phyloP scores from a whole-genome alignment of 2,888 invertebrate species.

The Argynnis bischoffii region DNA sequence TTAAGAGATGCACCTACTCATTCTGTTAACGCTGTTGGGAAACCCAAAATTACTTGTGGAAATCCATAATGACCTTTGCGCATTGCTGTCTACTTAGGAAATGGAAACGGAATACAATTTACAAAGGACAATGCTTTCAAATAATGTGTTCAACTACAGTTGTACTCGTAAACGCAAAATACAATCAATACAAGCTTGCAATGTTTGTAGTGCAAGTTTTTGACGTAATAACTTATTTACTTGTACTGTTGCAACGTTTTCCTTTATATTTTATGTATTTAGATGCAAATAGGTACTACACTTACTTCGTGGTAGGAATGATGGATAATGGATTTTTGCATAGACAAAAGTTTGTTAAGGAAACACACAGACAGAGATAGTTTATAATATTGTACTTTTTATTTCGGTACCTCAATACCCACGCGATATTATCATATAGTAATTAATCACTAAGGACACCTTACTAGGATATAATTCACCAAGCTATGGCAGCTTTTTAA shows the following conservation, averaged over 20 bases:
- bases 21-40: conserved; percentile 32
- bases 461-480: no score
- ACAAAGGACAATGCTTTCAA: conserved; percentile 41
- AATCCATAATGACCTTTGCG: conserved; percentile 54
- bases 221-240: neutral
- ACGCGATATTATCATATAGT: no score
- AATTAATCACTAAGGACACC: no score
- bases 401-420: no score
- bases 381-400: no score
- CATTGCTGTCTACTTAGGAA: conserved; percentile 56
- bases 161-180: conserved; percentile 18
- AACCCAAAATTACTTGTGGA: conserved; percentile 57
- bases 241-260: no score
- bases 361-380: no score
- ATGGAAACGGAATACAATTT: conserved; percentile 54
- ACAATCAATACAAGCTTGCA: neutral
- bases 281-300: neutral
- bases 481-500: neutral
- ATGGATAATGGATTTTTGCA: no score
- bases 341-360: no score
- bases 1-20: conserved; percentile 26
- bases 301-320: neutral
- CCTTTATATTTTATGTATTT: no score
- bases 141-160: conserved; percentile 26
- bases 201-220: neutral